Conservation (phyloP, 1,140 invertebrate species). For the Drosophila nannoptera region DNA sequence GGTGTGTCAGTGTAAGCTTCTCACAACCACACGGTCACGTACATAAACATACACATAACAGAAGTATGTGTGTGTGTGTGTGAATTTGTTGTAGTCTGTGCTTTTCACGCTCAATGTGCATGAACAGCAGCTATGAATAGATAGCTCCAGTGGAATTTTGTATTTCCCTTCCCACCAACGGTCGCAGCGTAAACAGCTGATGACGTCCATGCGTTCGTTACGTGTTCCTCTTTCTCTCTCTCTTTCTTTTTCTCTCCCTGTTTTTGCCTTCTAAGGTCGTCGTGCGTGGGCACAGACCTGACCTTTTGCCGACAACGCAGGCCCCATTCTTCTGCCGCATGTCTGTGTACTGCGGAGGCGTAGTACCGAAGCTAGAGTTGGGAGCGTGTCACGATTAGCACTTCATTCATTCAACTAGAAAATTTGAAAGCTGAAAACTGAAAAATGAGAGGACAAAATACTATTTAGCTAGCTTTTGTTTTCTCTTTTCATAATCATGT, state of each 20-base stretch:
- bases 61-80: slow-evolving; percentile 26
- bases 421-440: background rate
- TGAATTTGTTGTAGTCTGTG: slow-evolving; percentile 28
- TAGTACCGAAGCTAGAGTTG: background rate
- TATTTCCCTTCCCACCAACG: slow-evolving; percentile 23
- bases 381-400: background rate
- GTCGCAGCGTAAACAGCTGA: slow-evolving; percentile 62
- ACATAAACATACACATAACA: background rate
- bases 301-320: slow-evolving; percentile 52
- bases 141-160: slow-evolving; percentile 58
- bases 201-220: slow-evolving; percentile 73
- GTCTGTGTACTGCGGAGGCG: slow-evolving; percentile 29
- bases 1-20: slow-evolving; percentile 55
- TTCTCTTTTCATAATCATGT: no score
- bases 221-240: slow-evolving; percentile 41
- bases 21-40: background rate
- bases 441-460: background rate
- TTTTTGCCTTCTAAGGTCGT: slow-evolving; percentile 1
- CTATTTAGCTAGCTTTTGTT: background rate
- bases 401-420: background rate
- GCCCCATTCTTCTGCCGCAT: slow-evolving; percentile 31
- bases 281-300: slow-evolving; percentile 56
- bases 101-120: slow-evolving; percentile 69
- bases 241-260: background rate
- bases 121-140: slow-evolving; percentile 71